phyloP scores from a whole-genome alignment of 2,888 invertebrate genomes.

The Drosophila recens region DNA sequence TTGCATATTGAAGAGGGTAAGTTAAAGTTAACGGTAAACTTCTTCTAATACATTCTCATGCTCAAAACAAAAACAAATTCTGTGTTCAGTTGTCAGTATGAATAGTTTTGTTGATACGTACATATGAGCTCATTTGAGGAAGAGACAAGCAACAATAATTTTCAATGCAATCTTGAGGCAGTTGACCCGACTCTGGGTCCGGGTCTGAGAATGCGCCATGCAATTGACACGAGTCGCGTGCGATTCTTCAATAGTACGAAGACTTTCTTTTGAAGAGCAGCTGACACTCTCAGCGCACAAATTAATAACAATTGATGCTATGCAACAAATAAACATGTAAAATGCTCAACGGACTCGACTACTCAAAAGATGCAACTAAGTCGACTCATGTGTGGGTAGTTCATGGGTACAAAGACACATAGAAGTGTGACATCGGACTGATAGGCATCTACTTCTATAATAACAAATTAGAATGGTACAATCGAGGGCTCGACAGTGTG shows the following conservation, averaged over 20 bases:
- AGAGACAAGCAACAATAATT: neutral
- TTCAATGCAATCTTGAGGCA: slow-evolving; percentile 33
- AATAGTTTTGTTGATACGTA: slow-evolving; percentile 30
- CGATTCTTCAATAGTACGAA: slow-evolving; percentile 34
- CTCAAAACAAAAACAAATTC: slow-evolving; percentile 6
- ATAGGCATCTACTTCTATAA: slow-evolving; percentile 1
- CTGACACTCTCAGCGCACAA: slow-evolving; percentile 67
- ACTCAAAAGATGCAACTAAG: slow-evolving; percentile 40
- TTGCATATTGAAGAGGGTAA: slow-evolving; percentile 16
- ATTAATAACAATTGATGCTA: slow-evolving; percentile 79
- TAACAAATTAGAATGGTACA: neutral
- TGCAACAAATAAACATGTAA: slow-evolving; percentile 40
- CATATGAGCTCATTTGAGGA: neutral
- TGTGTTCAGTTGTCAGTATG: slow-evolving; percentile 2
- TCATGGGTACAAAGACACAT: slow-evolving; percentile 25
- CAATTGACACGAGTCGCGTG: slow-evolving; percentile 60
- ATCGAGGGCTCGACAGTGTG: neutral
- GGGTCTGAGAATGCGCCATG: slow-evolving; percentile 36
- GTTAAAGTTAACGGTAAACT: neutral
- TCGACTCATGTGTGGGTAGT: slow-evolving; percentile 17
- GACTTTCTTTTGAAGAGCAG: slow-evolving; percentile 46
- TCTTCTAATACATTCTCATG: neutral
- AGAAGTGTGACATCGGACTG: slow-evolving; percentile 41
- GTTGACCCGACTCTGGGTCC: slow-evolving; percentile 38
- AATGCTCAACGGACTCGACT: slow-evolving; percentile 35